Evolutionary conservation across 1,140 invertebrate species (phyloP), one percentile per base, ranked within the genome.

Genomic region (Belonocnema kinseyi): DNA sequence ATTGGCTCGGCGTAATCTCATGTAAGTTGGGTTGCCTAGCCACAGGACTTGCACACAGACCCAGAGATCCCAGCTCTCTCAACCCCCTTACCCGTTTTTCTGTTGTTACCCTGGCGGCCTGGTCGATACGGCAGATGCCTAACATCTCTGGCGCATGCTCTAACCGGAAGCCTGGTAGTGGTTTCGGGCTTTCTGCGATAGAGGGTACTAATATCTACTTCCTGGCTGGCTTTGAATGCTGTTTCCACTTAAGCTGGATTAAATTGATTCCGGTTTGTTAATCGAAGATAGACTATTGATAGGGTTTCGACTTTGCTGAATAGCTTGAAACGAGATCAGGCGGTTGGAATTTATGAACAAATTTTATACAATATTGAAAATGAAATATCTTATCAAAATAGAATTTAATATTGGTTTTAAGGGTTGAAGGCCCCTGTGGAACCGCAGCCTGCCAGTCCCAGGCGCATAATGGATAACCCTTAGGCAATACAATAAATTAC

Each of bases 121-220:
- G 87, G 91, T 91, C 90, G 90, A 91, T 91, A 91, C 83, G 85
- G 89, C 79, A 91, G 90, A 77, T 90, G 82, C 87, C 90, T 91
- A 84, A 79, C 71, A 58, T 73, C 61, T 46, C 79, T 74, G 26
- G 89, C 90, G 89, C 89, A 90, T 89, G 87, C 86, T 80, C 86
- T 72, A 58, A n/a, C 51, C 17, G 50, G 52, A 40, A 72, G 12
- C 50, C 33, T 71, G 50, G 10, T 33, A 54, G 14, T 70, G 52
- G 21, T 80, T 84, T 90, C 89, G 74, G 11, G 56, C 40, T 13
- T 16, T 19, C 12, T 56, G 66, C 78, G 83, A n/a, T 54, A 85
- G 90, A 91, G 84, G 81, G 50, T 88, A 83, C 84, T 83, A 79
- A 56, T 2, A 13, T 75, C 21, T 74, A 82, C 83, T 89, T 89